phyloP scores from a whole-genome alignment of 1,140 invertebrate species.

The Brachionus rubens region DNA sequence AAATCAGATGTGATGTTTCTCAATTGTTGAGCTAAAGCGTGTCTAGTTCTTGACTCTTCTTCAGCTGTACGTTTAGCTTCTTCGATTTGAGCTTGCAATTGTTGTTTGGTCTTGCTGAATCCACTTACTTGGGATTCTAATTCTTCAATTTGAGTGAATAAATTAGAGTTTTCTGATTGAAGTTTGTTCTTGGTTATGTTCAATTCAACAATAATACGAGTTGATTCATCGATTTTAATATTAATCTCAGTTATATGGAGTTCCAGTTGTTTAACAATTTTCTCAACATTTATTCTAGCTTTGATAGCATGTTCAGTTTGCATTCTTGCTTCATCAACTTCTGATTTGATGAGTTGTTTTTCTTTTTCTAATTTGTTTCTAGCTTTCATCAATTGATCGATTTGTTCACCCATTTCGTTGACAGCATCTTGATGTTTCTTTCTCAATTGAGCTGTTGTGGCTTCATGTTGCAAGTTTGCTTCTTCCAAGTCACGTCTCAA shows the following conservation, averaged over 20 bases:
- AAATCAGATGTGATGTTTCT: slow-evolving; percentile 91
- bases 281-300: slow-evolving; percentile 94
- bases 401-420: slow-evolving; percentile 92
- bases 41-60: slow-evolving; percentile 52
- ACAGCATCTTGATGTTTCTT: slow-evolving; percentile 99
- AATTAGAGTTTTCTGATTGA: slow-evolving; percentile 35
- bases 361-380: slow-evolving; percentile 69
- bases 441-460: slow-evolving; percentile 84
- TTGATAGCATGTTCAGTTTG: slow-evolving; percentile 79
- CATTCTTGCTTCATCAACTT: slow-evolving; percentile 86
- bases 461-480: slow-evolving; percentile 95
- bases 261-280: slow-evolving; percentile 90
- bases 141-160: slow-evolving; percentile 39
- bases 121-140: slow-evolving; percentile 35
- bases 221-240: slow-evolving; percentile 79
- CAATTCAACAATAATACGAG: slow-evolving; percentile 24
- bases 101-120: slow-evolving; percentile 7
- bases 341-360: slow-evolving; percentile 69
- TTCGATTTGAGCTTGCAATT: slow-evolving; percentile 48
- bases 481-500: slow-evolving; percentile 96
- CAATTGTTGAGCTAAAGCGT: slow-evolving; percentile 53
- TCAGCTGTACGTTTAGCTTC: slow-evolving; percentile 53
- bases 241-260: slow-evolving; percentile 90
- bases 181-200: slow-evolving; percentile 35
- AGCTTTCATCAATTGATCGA: slow-evolving; percentile 97